Evolutionary conservation across 2,113 vertebrate genomes (phyloP).

Genomic region (Oryzias celebensis): DNA sequence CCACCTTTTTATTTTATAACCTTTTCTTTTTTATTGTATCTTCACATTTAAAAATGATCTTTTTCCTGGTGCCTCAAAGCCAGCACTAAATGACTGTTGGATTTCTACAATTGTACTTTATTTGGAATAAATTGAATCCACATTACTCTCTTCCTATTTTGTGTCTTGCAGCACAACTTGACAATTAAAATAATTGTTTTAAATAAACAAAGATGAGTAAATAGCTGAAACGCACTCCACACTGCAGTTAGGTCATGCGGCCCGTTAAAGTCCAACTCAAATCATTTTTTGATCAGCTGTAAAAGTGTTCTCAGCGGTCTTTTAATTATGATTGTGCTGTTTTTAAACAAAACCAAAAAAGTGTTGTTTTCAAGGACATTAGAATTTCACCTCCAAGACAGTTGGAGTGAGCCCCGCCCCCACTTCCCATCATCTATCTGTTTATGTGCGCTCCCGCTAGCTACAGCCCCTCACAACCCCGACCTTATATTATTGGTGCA

Average conservation of each 20-base stretch:
- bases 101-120: constrained; percentile 47
- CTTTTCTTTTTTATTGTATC: constrained; percentile 45
- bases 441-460: too few species aligned
- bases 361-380: too few species aligned
- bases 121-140: constrained; percentile 57
- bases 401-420: too few species aligned
- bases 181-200: not conserved
- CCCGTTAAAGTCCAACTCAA: too few species aligned
- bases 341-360: too few species aligned
- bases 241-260: not conserved
- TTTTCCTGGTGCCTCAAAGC: constrained; percentile 43
- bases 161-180: constrained; percentile 1
- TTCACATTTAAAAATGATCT: constrained; percentile 15
- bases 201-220: not conserved
- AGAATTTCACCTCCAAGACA: too few species aligned
- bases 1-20: constrained; percentile 37
- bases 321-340: too few species aligned
- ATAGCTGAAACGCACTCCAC: constrained; percentile 1
- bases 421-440: too few species aligned
- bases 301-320: too few species aligned
- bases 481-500: too few species aligned
- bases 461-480: too few species aligned
- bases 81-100: constrained; percentile 47
- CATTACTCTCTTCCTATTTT: not conserved
- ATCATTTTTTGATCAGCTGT: too few species aligned